These are phyloP conservation scores for Oscheius sp. DNA, from an alignment of 2,888 invertebrate species.

Conservation along the genomic window DNA sequence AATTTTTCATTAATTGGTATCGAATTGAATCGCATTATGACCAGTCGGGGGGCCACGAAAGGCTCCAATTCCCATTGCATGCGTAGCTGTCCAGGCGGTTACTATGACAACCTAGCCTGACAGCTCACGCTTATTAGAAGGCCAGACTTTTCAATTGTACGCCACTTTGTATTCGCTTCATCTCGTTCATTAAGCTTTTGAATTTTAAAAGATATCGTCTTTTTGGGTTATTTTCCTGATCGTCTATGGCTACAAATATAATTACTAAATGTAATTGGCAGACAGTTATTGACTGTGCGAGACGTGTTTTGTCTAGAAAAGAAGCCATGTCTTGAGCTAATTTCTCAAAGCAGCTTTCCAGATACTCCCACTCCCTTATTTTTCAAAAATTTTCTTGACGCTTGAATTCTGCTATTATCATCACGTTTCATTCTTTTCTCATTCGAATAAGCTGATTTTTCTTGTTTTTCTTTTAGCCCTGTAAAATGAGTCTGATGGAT, in stretches of 20 bases:
- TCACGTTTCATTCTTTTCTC: not conserved
- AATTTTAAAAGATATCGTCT: too few species aligned
- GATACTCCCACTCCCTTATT: too few species aligned
- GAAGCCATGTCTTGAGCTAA: not conserved
- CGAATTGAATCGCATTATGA: too few species aligned
- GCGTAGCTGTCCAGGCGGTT: constrained; percentile 16
- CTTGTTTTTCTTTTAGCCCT: not conserved
- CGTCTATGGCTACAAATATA: too few species aligned
- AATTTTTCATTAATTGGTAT: not conserved
- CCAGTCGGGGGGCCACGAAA: too few species aligned
- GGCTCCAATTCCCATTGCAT: not conserved
- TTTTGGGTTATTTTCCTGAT: too few species aligned
- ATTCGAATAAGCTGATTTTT: not conserved
- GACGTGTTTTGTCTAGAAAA: too few species aligned
- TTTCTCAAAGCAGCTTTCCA: too few species aligned
- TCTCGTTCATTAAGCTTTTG: too few species aligned
- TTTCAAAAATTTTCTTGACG: too few species aligned
- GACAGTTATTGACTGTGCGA: too few species aligned
- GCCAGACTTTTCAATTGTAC: constrained; percentile 15
- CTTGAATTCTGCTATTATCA: not conserved
- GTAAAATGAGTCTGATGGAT: constrained; percentile 21
- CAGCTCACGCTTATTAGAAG: constrained; percentile 23
- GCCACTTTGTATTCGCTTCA: not conserved
- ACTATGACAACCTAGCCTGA: constrained; percentile 24
- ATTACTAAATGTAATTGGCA: too few species aligned